Evolutionary conservation across 2,888 invertebrate species (phyloP).

Genomic region (Eupelmus urozonus): DNA sequence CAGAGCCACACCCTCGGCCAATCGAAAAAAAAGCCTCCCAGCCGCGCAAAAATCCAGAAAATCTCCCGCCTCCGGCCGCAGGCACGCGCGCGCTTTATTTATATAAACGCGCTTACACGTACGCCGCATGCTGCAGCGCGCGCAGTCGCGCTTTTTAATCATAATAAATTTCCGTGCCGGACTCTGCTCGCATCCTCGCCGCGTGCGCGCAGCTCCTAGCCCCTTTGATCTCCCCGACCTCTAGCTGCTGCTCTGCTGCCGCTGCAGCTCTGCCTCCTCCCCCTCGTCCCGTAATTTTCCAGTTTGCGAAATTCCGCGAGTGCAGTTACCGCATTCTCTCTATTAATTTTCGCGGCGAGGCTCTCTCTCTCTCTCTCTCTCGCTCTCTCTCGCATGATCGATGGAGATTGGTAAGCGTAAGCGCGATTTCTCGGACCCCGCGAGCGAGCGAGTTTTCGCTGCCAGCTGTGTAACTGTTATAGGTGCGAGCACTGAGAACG

Average conservation of each 20-base stretch:
- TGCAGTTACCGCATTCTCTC: not conserved
- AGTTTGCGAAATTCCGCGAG: conserved; percentile 29
- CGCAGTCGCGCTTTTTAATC: conserved; percentile 62
- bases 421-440: conserved; percentile 5
- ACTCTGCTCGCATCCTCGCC: conserved; percentile 40
- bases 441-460: not conserved
- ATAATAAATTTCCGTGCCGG: conserved; percentile 64
- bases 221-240: conserved; percentile 42
- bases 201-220: conserved; percentile 27
- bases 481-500: not conserved
- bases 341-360: conserved; percentile 1
- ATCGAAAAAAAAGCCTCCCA: too few species aligned
- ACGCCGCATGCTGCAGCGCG: conserved; percentile 18
- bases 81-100: conserved; percentile 1
- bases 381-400: not conserved
- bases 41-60: too few species aligned
- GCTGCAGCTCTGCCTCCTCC: not conserved
- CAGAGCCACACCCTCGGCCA: too few species aligned
- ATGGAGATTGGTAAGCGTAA: conserved; percentile 9
- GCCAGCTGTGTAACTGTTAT: not conserved
- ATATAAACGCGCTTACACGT: conserved; percentile 4
- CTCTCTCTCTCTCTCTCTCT: not conserved
- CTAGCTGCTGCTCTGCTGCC: not conserved
- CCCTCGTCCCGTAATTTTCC: conserved; percentile 26
- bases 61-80: not conserved